Evolutionary conservation across 2,888 invertebrate genomes (phyloP), one percentile per base, ranked within the genome.

Genomic region (Drosophila setosimentum): DNA sequence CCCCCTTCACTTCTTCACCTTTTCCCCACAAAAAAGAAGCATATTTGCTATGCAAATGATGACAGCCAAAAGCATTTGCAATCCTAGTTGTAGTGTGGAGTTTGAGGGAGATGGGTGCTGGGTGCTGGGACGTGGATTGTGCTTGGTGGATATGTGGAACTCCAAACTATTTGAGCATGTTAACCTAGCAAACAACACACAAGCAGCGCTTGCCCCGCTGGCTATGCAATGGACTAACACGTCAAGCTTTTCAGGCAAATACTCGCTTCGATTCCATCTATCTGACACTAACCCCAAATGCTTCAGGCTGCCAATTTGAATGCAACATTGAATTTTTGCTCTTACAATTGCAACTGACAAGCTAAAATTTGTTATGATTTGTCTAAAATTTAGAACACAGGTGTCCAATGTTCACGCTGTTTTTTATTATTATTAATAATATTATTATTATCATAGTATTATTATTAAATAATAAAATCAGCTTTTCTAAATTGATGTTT

Each of bases 41-140:
- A 76, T 79, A 79, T 80, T 82, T 80, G 76, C 83, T 70, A 80
- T 80, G 83, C 83, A 79, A 79, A 79, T 82, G 72, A 76, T 80
- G 80, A 82, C 83, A 77, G 82, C 51, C 42, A 57, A 68, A 54
- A 51, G 64, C 61, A 62, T 68, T 57, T 78, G 30, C 35, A 21
- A 32, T 45, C 32, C 13, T 24, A 35, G 18, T 45, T 45, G 21
- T 6, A 21, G 32, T 24, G 33, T 54, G 35, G 18, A 7, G 4
- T 33, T 16, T 53, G 33, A 5, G 24, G 33, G 24, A 10, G 16
- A 16, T 2, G 10, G 18, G 1, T 10, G 30, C n/a, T n/a, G n/a
- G n/a, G n/a, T 33, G 33, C 33, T 2, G 48, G 33, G 32, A 45
- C 18, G 30, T 21, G 29, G 3, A 2, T 13, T 3, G 29, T 7